phyloP scores from a whole-genome alignment of 2,888 invertebrate species.

The Cotesia congregata region DNA sequence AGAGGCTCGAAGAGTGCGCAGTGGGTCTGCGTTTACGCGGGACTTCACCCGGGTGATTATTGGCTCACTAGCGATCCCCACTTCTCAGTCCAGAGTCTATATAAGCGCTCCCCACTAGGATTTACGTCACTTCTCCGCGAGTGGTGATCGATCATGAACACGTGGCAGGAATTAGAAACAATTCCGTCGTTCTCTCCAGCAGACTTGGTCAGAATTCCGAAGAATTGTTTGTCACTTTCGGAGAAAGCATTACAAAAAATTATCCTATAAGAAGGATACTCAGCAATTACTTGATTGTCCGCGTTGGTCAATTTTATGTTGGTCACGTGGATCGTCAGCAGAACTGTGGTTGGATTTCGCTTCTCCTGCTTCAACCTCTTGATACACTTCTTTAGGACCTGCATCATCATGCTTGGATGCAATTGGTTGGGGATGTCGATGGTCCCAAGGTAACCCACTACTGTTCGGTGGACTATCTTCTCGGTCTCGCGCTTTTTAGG shows the following conservation, averaged over 20 bases:
- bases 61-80: too few species aligned
- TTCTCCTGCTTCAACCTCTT: conserved; percentile 90
- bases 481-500: conserved; percentile 65
- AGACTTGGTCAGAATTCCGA: conserved; percentile 91
- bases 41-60: too few species aligned
- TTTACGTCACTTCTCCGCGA: too few species aligned
- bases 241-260: conserved; percentile 91
- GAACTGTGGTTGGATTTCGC: conserved; percentile 85
- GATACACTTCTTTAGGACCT: conserved; percentile 88
- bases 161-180: conserved; percentile 92
- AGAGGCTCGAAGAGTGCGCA: too few species aligned
- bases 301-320: conserved; percentile 85
- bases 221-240: conserved; percentile 92
- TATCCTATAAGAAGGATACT: conserved; percentile 88
- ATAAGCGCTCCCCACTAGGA: too few species aligned
- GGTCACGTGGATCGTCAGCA: conserved; percentile 87
- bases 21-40: too few species aligned
- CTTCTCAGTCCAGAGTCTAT: too few species aligned
- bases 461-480: conserved; percentile 82
- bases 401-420: conserved; percentile 80
- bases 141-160: conserved; percentile 81
- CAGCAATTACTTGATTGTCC: conserved; percentile 84
- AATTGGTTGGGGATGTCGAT: conserved; percentile 94
- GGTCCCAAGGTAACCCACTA: conserved; percentile 95
- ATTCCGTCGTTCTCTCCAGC: conserved; percentile 73